Base-by-base conservation (phyloP, 2,797 vertebrate species). In the Karalla daura region DNA sequence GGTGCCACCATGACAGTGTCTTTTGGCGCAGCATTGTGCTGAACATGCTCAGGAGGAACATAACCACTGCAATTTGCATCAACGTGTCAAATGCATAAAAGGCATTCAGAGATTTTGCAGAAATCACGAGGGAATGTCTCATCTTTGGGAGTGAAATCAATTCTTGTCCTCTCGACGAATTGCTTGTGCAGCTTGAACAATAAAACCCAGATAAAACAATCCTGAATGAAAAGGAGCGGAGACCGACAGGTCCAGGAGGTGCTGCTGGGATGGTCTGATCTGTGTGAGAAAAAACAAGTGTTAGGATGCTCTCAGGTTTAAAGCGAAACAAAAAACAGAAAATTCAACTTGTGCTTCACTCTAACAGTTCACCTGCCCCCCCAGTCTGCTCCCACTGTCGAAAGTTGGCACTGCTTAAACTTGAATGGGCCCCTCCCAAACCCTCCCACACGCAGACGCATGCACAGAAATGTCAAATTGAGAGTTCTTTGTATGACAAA, bases 401-500 rank as follows among this genome's bases (percentile, higher is more conserved):
- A 54, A 40, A 63, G 33, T 30, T 45, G 40, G 50, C 54, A 37
- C 30, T 39, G 35, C 46, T 43, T 25, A 7, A 68, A 52, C 23
- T 20, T 37, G 49, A 70, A 61, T 35, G 59, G 49, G 30, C 66
- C 52, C 41, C 55, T 55, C 50, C 41, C 24, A 10, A 61, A 17
- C 18, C 46, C 41, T 60, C 52, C 37, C 24, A 27, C 20, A 5
- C 2, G n/a, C 20, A 40, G 15, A 54, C 43, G 30, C 32, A 33
- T 23, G 68, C 53, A 27, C 50, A 50, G 56, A 53, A 35, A 49
- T 18, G 52, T 45, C 36, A 63, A 54, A 67, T 28, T 40, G 33
- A 72, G 62, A 72, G 6, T 65, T 76, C 33, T 75, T 59, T 18
- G 5, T 56, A 40, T 76, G 78, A 86, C 58, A 74, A 71, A 75